These are phyloP conservation scores for Vipera ursinii DNA, from an alignment of 2,797 vertebrate species.

Conservation along the genomic window DNA sequence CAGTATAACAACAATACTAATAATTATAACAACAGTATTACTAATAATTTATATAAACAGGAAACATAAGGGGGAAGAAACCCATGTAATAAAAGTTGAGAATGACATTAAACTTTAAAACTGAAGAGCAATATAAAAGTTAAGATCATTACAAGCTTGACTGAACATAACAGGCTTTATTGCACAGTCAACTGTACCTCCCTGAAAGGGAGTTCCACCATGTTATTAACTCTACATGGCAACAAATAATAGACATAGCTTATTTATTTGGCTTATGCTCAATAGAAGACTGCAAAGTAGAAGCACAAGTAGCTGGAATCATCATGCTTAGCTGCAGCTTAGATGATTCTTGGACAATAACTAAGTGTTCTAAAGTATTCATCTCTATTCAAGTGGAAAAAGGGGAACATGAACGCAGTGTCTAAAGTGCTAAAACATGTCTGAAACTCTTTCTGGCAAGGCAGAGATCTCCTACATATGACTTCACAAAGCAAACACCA, in stretches of 20 bases:
- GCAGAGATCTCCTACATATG: neutral
- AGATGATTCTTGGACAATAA: neutral
- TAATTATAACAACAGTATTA: neutral
- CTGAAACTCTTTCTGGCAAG: neutral
- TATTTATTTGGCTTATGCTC: neutral
- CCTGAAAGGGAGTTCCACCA: neutral
- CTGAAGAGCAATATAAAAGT: constrained; percentile 17
- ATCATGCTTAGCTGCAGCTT: neutral
- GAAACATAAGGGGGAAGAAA: neutral
- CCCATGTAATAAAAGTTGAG: neutral
- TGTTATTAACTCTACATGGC: neutral
- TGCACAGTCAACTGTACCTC: neutral
- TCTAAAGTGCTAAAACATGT: neutral
- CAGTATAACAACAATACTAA: neutral
- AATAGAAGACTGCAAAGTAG: neutral
- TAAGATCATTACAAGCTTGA: constrained; percentile 7
- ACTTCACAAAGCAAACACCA: neutral
- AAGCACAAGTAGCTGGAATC: neutral
- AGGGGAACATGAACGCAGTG: neutral
- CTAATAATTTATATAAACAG: neutral
- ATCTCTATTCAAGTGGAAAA: neutral
- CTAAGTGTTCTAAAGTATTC: neutral
- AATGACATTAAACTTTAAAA: neutral
- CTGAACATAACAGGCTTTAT: neutral
- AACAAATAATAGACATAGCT: neutral